Evolutionary conservation across 1,140 invertebrate species (phyloP), one percentile per base, ranked within the genome.

Genomic region (Diprion similis): DNA sequence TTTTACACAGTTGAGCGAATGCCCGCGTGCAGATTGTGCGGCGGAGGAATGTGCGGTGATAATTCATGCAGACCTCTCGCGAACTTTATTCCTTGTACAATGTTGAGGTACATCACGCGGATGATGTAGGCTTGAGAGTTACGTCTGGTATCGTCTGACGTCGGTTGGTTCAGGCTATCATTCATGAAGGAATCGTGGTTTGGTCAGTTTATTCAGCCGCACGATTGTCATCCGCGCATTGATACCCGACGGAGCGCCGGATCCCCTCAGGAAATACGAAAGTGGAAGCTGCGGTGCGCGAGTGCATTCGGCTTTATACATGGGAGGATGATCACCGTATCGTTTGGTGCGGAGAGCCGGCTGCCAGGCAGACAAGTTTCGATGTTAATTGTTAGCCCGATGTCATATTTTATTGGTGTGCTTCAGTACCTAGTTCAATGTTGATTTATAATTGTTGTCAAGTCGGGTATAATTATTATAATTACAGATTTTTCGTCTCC

Each of bases 361-460:
- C 47, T 67, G 70, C 70, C 59, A 37, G 59, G 68, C 64, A 4
- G 17, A 59, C 51, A 71, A 68, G 72, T 78, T 68, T 46, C 66
- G 70, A 76, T 75, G 66, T 76, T 74, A 80, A 76, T 73, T 68
- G 59, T 65, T 66, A 17, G 66, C 46, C 68, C 15, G 37, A 37
- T 18, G 72, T 73, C 76, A 80, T 80, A 80, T 82, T 80, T 81
- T 78, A 81, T 82, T 78, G 79, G 74, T 77, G 24, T 37, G 78
- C 79, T 84, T 83, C 82, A 83, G 78, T 84, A 81, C 80, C 82
- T 85, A 84, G 80, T 85, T 84, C 82, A 78, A 83, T 82, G 77
- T 78, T 85, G 81, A 85, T 86, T 86, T 85, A 84, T 83, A 85
- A 84, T 85, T 85, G 82, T 82, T 83, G 79, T 75, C 74, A 74